Conservation (phyloP, 2,113 vertebrate species). For the Aplodontia rufa region DNA sequence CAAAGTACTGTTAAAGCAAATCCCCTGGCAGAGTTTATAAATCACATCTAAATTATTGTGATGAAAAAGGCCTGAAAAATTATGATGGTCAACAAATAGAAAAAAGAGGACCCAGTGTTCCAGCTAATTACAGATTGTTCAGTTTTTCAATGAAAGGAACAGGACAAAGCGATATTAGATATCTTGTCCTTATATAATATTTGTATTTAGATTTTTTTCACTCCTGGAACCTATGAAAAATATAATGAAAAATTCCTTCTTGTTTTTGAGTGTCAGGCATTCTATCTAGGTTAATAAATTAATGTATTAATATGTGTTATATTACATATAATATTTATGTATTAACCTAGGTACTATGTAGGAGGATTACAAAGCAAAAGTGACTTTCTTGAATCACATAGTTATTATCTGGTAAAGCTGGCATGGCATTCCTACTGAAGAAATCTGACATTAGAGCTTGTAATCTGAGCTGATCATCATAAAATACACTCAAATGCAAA, state of each 20-base stretch:
- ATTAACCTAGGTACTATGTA: neutral
- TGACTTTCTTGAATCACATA: too few species aligned
- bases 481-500: too few species aligned
- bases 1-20: too few species aligned
- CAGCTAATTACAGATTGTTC: neutral
- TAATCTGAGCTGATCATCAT: too few species aligned
- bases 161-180: too few species aligned
- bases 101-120: neutral
- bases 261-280: neutral
- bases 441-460: too few species aligned
- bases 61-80: neutral
- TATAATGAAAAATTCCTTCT: neutral
- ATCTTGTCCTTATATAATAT: too few species aligned
- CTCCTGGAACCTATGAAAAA: neutral
- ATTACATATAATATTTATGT: neutral
- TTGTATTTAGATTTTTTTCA: neutral
- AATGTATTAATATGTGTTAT: neutral
- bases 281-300: neutral
- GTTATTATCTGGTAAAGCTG: too few species aligned
- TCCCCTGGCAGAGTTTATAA: too few species aligned
- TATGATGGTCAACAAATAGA: neutral
- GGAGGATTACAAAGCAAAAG: too few species aligned
- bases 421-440: too few species aligned
- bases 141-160: too few species aligned
- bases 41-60: neutral